These are phyloP conservation scores for Percopsis transmontana DNA, from an alignment of 2,113 vertebrate species.

Conservation along the genomic window DNA sequence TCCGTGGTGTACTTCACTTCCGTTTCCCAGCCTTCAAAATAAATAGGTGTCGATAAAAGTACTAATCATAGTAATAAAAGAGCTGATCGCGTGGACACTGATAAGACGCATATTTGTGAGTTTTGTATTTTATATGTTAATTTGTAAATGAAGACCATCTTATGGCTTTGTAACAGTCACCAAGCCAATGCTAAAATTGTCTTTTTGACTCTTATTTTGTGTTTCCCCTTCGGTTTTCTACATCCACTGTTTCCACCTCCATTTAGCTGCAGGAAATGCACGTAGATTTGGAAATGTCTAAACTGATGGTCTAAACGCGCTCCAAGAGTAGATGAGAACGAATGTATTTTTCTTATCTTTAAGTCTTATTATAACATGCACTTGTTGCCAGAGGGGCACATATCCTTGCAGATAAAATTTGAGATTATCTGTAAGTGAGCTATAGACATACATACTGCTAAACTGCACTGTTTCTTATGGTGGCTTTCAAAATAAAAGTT, in stretches of 20 bases:
- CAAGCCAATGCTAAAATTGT: not conserved
- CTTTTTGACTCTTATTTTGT: slow-evolving; percentile 53
- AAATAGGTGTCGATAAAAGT: slow-evolving; percentile 32
- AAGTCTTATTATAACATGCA: too few relatives aligned
- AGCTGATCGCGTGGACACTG: not conserved
- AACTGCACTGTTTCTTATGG: too few relatives aligned
- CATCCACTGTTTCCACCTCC: slow-evolving; percentile 22
- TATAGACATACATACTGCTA: too few relatives aligned
- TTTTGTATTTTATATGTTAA: not conserved
- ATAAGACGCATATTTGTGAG: not conserved
- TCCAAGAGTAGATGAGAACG: too few relatives aligned
- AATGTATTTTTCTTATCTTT: too few relatives aligned
- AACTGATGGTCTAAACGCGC: too few relatives aligned
- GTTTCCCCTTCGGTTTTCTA: not conserved
- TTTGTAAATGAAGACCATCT: too few relatives aligned
- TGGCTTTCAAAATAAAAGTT: too few relatives aligned
- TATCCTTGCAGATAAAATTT: too few relatives aligned
- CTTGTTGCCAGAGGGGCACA: too few relatives aligned
- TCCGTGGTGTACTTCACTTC: slow-evolving; percentile 66
- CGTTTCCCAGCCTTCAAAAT: slow-evolving; percentile 53
- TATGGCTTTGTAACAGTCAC: too few relatives aligned
- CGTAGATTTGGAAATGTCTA: not conserved
- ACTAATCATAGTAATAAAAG: not conserved
- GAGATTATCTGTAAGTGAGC: too few relatives aligned
- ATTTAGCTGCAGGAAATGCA: slow-evolving; percentile 19